Conservation (phyloP, 2,888 invertebrate species). For the Thereva unica region DNA sequence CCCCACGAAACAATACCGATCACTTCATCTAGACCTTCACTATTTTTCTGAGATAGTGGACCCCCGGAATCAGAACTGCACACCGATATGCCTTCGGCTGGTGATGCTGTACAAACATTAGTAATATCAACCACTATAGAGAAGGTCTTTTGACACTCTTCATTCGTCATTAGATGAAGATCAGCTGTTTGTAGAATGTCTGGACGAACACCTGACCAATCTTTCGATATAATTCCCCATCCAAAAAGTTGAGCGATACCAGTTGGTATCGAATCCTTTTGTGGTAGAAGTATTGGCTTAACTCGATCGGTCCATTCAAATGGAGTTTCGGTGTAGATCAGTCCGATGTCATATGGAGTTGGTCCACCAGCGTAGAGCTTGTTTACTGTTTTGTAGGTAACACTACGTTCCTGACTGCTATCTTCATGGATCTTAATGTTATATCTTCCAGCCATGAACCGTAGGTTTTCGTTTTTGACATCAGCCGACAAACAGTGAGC, state of each 20-base stretch:
- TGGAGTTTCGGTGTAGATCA: slow-evolving; percentile 21
- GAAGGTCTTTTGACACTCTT: slow-evolving; percentile 6
- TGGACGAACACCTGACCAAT: neutral
- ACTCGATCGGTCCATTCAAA: slow-evolving; percentile 25
- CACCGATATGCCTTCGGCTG: slow-evolving; percentile 6
- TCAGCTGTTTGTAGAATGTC: slow-evolving; percentile 33
- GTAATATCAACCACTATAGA: slow-evolving; percentile 1
- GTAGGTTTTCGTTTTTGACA: neutral
- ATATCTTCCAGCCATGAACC: slow-evolving; percentile 25
- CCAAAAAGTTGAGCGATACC: slow-evolving; percentile 18
- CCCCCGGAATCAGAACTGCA: slow-evolving; percentile 36
- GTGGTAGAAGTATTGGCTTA: slow-evolving; percentile 29
- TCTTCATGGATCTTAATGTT: slow-evolving; percentile 11
- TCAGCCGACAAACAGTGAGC: slow-evolving; percentile 24
- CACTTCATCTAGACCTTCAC: slow-evolving; percentile 29
- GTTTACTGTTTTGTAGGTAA: slow-evolving; percentile 31
- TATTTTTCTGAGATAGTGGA: slow-evolving; percentile 22
- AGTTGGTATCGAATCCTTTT: neutral
- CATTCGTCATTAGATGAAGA: slow-evolving; percentile 25
- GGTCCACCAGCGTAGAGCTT: slow-evolving; percentile 18
- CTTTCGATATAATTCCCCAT: slow-evolving; percentile 31
- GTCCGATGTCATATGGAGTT: slow-evolving; percentile 33
- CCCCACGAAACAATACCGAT: slow-evolving; percentile 57
- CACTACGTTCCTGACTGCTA: slow-evolving; percentile 10
- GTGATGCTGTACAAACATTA: slow-evolving; percentile 33